Evolutionary conservation across 2,113 vertebrate species (phyloP).

Genomic region (Bagarius yarrelli): DNA sequence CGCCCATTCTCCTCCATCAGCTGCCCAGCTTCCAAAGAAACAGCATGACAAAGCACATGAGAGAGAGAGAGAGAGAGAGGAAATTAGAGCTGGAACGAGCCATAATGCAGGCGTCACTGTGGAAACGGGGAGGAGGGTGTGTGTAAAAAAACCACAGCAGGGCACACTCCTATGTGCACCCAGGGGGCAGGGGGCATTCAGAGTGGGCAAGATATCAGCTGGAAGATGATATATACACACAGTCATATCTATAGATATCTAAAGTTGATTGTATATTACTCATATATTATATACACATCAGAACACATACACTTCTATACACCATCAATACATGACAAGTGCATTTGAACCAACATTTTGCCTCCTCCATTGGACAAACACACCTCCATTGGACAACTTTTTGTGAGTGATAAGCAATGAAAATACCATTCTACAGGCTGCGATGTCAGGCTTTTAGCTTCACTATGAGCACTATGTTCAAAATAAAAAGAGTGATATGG

Average conservation of each 20-base stretch:
- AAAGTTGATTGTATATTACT: constrained; percentile 13
- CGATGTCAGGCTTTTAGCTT: constrained; percentile 26
- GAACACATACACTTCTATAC: constrained; percentile 33
- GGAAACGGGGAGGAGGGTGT: constrained; percentile 45
- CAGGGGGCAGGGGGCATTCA: constrained; percentile 38
- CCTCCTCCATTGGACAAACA: constrained; percentile 12
- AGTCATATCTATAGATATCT: neutral
- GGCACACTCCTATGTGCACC: constrained; percentile 52
- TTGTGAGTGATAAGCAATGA: neutral
- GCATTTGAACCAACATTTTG: constrained; percentile 37
- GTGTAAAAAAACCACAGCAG: constrained; percentile 47
- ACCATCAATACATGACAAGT: constrained; percentile 30
- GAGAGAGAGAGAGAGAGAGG: constrained; percentile 11
- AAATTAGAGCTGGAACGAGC: neutral
- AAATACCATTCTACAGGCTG: neutral
- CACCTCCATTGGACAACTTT: neutral
- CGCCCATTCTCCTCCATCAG: constrained; percentile 45
- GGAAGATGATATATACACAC: constrained; percentile 21
- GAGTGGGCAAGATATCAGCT: constrained; percentile 35
- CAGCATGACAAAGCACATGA: constrained; percentile 55
- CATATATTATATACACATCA: constrained; percentile 15
- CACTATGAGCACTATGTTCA: constrained; percentile 18
- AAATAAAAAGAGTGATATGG: constrained; percentile 14
- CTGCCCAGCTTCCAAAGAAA: constrained; percentile 54
- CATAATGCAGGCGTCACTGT: constrained; percentile 46